Evolutionary conservation across 2,888 invertebrate species (phyloP), one percentile per base, ranked within the genome.

Genomic region (Clivina fossor): DNA sequence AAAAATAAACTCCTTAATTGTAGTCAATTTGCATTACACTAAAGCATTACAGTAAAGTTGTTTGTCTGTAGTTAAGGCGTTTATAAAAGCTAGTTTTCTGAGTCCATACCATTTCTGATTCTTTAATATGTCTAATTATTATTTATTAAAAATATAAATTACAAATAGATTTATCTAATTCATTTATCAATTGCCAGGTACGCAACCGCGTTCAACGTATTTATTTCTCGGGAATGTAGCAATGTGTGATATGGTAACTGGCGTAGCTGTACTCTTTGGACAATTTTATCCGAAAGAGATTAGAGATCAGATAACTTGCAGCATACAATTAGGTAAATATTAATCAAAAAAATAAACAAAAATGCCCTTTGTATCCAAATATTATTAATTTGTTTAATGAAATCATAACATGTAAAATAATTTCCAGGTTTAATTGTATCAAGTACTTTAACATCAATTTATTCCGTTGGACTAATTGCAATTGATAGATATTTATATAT

Each of bases 141-240:
- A n/a, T n/a, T n/a, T n/a, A n/a, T n/a, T 56, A n/a, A n/a, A n/a
- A n/a, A n/a, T n/a, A 8, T n/a, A 8, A 7, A 33, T 33, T 8
- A 33, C 4, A 11, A 33, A n/a, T 9, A 11, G 13, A 33, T n/a
- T 9, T 33, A 33, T 33, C n/a, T 33, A 16, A 41, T 44, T 53
- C 53, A 18, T 43, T 26, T 37, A 40, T 44, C 51, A 48, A 35
- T 41, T 73, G 73, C 26, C 66, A 83, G 83, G 81, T 59, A 78
- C 80, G 63, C 78, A 82, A 64, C 82, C 81, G 4, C 78, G 80
- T 63, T 80, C 80, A 56, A 84, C 84, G 0, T 84, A 84, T 66
- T 73, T 84, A 38, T 77, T 84, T 46, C 74, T 85, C 2, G 84
- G 84, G 1, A 85, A 84, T 68, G 81, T 84, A 1, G 83, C 83